These are phyloP conservation scores for Mohoua ochrocephala DNA, from an alignment of 2,113 vertebrate genomes.

Conservation along the genomic window DNA sequence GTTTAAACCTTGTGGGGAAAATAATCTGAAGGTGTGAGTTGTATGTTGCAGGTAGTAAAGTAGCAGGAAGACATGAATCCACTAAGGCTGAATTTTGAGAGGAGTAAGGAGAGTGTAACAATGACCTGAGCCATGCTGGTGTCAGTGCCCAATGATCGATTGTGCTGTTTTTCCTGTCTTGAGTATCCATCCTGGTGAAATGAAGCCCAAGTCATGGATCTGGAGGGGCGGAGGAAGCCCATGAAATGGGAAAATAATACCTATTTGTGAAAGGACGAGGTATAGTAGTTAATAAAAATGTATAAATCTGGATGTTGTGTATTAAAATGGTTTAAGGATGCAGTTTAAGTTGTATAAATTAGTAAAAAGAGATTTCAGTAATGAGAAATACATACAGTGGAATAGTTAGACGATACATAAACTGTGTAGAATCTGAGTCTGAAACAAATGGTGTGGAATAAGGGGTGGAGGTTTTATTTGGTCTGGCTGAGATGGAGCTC, in stretches of 20 bases:
- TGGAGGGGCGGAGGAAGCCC: background rate
- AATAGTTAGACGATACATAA: background rate
- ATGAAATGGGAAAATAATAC: background rate
- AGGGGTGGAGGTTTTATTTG: background rate
- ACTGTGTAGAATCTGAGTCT: background rate
- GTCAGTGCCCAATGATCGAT: rapidly evolving
- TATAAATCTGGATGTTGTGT: background rate
- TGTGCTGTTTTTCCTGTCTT: background rate
- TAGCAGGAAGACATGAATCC: background rate
- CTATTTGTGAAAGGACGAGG: background rate
- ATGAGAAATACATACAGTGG: background rate
- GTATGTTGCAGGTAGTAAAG: background rate
- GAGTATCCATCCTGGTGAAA: background rate
- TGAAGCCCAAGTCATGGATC: background rate
- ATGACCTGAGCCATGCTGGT: rapidly evolving
- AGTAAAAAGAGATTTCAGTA: background rate
- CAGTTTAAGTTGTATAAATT: background rate
- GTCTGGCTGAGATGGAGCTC: background rate
- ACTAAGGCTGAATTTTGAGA: background rate
- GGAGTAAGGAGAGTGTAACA: background rate
- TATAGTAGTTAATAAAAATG: background rate
- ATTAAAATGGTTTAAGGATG: background rate
- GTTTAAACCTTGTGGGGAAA: background rate
- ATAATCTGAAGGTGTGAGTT: background rate
- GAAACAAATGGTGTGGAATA: background rate